A percentile compares a stretch with the other conserved stretches of the same genome.
These are phyloP conservation scores for Emmelina monodactyla DNA, from an alignment of 2,888 invertebrate genomes.

Conservation along the genomic window DNA sequence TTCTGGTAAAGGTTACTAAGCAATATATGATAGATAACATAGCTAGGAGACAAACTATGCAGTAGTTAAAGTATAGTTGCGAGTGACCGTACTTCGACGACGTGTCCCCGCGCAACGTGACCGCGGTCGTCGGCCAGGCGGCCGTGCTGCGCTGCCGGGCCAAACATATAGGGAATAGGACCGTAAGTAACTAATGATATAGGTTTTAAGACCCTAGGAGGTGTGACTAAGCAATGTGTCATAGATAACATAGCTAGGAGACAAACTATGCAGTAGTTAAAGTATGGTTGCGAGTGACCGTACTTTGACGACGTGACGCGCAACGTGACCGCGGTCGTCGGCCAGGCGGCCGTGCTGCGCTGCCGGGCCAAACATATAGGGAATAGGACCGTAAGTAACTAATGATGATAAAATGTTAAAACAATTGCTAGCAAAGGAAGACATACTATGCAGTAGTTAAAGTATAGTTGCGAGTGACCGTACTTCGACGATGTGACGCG, in stretches of 20 bases:
- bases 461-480: slow-evolving; percentile 77
- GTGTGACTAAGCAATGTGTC: too few relatives aligned
- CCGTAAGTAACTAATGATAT: too few relatives aligned
- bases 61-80: too few relatives aligned
- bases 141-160: slow-evolving; percentile 82
- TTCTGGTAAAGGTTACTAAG: too few relatives aligned
- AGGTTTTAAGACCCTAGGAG: too few relatives aligned
- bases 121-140: slow-evolving; percentile 84
- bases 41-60: too few relatives aligned
- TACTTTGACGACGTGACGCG: slow-evolving; percentile 88
- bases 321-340: slow-evolving; percentile 85
- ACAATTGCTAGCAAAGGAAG: too few relatives aligned
- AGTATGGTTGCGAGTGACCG: slow-evolving; percentile 77
- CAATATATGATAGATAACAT: too few relatives aligned
- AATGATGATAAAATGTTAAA: too few relatives aligned
- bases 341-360: slow-evolving; percentile 79
- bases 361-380: slow-evolving; percentile 88
- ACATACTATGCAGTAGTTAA: too few relatives aligned
- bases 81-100: slow-evolving; percentile 86
- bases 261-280: too few relatives aligned
- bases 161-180: slow-evolving; percentile 86
- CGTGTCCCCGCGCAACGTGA: slow-evolving; percentile 82
- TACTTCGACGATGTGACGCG: slow-evolving; percentile 88
- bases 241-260: too few relatives aligned
- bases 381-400: slow-evolving; percentile 80